phyloP scores from a whole-genome alignment of 2,888 invertebrate genomes.

The Acutogordius australiensis region DNA sequence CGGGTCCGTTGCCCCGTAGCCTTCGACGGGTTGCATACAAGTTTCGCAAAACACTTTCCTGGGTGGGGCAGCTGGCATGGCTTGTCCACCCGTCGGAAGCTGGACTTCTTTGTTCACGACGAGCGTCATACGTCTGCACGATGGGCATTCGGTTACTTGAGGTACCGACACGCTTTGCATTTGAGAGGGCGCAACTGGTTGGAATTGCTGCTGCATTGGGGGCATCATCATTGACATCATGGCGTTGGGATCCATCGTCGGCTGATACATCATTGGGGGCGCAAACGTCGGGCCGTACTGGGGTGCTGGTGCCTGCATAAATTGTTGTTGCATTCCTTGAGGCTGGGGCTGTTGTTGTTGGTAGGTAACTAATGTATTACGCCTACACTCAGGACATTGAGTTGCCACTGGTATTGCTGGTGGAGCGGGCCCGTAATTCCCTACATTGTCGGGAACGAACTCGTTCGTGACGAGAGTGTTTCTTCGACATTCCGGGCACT shows the following conservation, averaged over 20 bases:
- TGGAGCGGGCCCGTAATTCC: background rate
- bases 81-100: background rate
- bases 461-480: background rate
- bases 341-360: background rate
- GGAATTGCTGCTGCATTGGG: background rate
- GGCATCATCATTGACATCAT: no score
- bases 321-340: background rate
- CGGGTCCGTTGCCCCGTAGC: background rate
- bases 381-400: background rate
- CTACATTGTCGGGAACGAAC: background rate
- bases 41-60: background rate
- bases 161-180: no score
- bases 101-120: background rate
- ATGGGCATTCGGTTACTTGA: background rate
- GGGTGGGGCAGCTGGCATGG: background rate
- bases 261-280: background rate
- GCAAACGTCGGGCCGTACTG: background rate
- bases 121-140: background rate
- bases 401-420: background rate
- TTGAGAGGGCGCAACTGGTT: no score
- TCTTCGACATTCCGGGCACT: constrained; percentile 9
- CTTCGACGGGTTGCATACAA: constrained; percentile 9
- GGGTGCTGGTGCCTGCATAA: no score
- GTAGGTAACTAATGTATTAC: background rate
- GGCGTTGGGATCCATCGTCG: background rate